Percentiles rank a stretch among this genome's conserved stretches.
These are phyloP conservation scores for Theodoxus fluviatilis DNA, from an alignment of 2,888 invertebrate species.

Conservation along the genomic window DNA sequence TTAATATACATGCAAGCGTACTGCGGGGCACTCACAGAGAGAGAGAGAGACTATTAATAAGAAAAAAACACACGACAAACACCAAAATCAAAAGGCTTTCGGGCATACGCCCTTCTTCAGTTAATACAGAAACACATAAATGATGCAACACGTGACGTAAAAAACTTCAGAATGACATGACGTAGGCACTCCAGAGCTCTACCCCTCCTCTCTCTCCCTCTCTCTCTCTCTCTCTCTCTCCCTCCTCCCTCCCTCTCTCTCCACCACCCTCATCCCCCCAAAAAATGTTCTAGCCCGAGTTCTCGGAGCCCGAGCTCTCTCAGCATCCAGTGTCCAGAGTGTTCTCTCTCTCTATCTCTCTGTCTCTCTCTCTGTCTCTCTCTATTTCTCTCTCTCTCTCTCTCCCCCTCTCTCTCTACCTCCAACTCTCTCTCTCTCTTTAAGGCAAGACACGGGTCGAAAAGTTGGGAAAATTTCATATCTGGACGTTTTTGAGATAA, in stretches of 20 bases:
- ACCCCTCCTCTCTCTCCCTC: not conserved
- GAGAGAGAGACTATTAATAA: too few relatives aligned
- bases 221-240: not conserved
- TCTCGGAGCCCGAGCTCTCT: not conserved
- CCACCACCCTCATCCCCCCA: not conserved
- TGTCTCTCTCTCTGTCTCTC: conserved; percentile 2
- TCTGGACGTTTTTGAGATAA: too few relatives aligned
- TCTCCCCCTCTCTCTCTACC: not conserved
- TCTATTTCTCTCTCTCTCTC: not conserved
- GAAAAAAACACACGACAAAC: too few relatives aligned
- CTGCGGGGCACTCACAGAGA: too few relatives aligned
- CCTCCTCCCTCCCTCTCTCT: not conserved
- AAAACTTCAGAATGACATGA: too few relatives aligned
- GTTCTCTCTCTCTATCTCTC: conserved; percentile 5
- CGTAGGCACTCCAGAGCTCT: too few relatives aligned
- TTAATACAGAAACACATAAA: too few relatives aligned
- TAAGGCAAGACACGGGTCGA: not conserved
- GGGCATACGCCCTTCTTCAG: too few relatives aligned
- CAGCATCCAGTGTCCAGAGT: not conserved
- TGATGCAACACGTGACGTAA: too few relatives aligned
- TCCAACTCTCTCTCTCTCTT: conserved; percentile 8
- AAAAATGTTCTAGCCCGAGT: not conserved
- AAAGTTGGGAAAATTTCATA: too few relatives aligned
- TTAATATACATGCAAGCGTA: too few relatives aligned
- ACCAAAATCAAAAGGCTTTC: too few relatives aligned